Conservation (phyloP, 1,140 invertebrate species). For the Hyles euphorbiae region DNA sequence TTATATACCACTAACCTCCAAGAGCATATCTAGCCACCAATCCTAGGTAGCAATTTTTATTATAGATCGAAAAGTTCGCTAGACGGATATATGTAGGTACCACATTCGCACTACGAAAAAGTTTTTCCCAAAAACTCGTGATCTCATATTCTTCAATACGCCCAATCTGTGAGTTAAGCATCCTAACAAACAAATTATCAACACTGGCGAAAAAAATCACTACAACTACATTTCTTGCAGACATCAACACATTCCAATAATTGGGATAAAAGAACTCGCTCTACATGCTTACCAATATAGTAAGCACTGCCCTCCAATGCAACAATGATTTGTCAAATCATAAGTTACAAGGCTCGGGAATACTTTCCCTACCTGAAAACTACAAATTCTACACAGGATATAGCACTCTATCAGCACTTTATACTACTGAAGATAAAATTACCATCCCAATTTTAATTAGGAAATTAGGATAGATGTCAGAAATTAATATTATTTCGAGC, state of each 20-base stretch:
- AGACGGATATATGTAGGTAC: constrained; percentile 21
- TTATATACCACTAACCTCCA: constrained; percentile 26
- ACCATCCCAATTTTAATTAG: constrained; percentile 16
- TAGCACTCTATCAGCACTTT: constrained; percentile 14
- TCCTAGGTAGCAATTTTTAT: constrained; percentile 17
- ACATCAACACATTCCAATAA: constrained; percentile 26
- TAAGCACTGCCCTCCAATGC: constrained; percentile 20
- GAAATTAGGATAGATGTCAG: constrained; percentile 10
- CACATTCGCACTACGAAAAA: constrained; percentile 14
- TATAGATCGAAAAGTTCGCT: constrained; percentile 27
- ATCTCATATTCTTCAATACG: constrained; percentile 23
- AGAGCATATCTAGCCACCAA: constrained; percentile 33
- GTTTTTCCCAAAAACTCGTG: constrained; percentile 18
- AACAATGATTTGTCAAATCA: constrained; percentile 20
- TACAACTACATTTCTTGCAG: constrained; percentile 24
- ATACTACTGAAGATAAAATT: constrained; percentile 11
- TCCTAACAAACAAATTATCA: constrained; percentile 15
- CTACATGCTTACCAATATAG: constrained; percentile 19
- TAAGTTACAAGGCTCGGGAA: constrained; percentile 22
- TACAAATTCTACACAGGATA: constrained; percentile 25
- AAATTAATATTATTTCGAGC: constrained; percentile 12
- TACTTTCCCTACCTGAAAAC: constrained; percentile 16
- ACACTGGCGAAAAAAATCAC: constrained; percentile 18
- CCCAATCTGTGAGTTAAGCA: constrained; percentile 26
- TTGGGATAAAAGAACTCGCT: constrained; percentile 29